phyloP scores from a whole-genome alignment of 2,888 invertebrate genomes.

The Eustalomyia histrio region DNA sequence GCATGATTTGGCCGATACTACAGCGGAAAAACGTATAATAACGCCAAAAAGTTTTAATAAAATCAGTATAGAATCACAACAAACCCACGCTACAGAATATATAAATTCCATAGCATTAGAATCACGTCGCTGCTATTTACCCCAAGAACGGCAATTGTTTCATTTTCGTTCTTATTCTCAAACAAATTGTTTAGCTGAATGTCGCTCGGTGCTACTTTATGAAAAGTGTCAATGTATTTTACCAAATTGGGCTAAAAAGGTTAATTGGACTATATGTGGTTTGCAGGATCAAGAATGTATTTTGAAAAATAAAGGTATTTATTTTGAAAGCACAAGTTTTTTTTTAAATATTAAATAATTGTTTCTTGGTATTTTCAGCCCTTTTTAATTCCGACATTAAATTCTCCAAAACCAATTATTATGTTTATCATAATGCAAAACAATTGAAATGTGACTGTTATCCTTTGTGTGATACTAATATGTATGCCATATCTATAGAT shows the following conservation, averaged over 20 bases:
- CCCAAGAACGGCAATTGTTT: conserved; percentile 79
- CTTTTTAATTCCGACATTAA: not conserved
- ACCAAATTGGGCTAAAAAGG: conserved; percentile 79
- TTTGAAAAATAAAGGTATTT: conserved; percentile 66
- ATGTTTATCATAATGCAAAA: conserved; percentile 49
- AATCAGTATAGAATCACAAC: conserved; percentile 82
- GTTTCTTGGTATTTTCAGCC: no score
- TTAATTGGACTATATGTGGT: conserved; percentile 69
- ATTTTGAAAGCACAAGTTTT: not conserved
- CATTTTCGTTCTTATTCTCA: conserved; percentile 81
- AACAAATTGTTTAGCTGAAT: conserved; percentile 83
- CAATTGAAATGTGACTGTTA: conserved; percentile 71
- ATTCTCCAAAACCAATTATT: not conserved
- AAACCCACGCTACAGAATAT: conserved; percentile 82
- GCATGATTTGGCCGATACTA: conserved; percentile 82
- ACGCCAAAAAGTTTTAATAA: conserved; percentile 81
- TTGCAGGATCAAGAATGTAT: conserved; percentile 70
- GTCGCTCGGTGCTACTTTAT: conserved; percentile 80
- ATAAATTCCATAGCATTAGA: conserved; percentile 77
- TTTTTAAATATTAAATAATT: no score
- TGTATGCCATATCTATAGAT: conserved; percentile 82
- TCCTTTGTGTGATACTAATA: conserved; percentile 82
- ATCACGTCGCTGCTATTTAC: conserved; percentile 82
- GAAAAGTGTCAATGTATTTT: conserved; percentile 83
- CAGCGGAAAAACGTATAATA: conserved; percentile 81